Evolutionary conservation across 30 jellyfish, hydroid and myxozoan species (phyloP).

Genomic region (Aurelia sp.): DNA sequence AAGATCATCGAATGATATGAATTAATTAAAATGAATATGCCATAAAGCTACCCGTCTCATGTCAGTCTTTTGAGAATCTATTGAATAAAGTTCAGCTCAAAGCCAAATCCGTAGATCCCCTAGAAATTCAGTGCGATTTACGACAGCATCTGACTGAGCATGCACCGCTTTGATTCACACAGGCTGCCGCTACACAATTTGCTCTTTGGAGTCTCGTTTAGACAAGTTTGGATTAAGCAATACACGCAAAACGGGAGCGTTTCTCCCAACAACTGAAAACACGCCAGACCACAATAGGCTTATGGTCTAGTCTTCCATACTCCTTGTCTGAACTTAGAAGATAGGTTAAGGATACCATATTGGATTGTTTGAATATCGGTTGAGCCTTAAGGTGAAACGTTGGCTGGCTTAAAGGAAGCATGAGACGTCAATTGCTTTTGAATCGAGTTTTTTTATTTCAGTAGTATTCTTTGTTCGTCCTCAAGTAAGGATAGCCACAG

Average conservation of each 20-base stretch:
- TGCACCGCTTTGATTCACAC: constrained; percentile 66
- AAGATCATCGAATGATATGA: constrained; percentile 40
- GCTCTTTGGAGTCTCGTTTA: constrained; percentile 48
- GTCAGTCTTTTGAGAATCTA: constrained; percentile 43
- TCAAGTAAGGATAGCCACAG: too few relatives aligned
- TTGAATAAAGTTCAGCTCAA: constrained; percentile 42
- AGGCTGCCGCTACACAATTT: constrained; percentile 53
- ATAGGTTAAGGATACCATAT: too few relatives aligned
- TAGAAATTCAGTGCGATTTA: constrained; percentile 45
- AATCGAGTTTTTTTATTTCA: too few relatives aligned
- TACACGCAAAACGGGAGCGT: constrained; percentile 6
- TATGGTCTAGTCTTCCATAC: too few relatives aligned
- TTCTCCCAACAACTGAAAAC: background rate
- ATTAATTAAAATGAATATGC: constrained; percentile 43
- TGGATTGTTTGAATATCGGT: too few relatives aligned
- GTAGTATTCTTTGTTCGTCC: too few relatives aligned
- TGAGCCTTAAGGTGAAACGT: too few relatives aligned
- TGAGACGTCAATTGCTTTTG: too few relatives aligned
- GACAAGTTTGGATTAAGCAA: constrained; percentile 56
- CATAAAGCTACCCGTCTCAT: constrained; percentile 65
- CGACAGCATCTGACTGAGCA: constrained; percentile 46
- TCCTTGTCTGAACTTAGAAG: too few relatives aligned
- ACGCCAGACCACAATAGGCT: too few relatives aligned
- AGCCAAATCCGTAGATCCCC: constrained; percentile 51
- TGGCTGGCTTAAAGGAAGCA: too few relatives aligned